Conservation (phyloP, 2,888 invertebrate genomes). For the Andrena fulva region DNA sequence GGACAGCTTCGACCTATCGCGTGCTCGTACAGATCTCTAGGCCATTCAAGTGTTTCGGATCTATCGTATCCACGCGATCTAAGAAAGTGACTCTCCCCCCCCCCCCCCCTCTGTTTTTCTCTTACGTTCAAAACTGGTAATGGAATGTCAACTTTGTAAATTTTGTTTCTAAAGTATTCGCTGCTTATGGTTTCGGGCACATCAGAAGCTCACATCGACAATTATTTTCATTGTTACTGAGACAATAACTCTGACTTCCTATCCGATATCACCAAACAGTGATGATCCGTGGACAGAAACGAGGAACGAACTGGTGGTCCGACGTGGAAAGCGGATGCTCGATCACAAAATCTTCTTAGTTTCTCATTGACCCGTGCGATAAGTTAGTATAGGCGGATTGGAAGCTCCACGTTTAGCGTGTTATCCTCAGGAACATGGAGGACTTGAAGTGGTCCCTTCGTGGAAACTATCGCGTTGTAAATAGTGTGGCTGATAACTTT, state of each 20-base stretch:
- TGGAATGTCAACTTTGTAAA: constrained; percentile 66
- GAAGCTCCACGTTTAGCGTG: constrained; percentile 36
- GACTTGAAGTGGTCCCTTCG: constrained; percentile 35
- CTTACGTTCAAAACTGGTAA: constrained; percentile 64
- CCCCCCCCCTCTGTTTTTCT: constrained; percentile 35
- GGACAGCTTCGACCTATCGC: constrained; percentile 44
- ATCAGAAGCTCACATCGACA: constrained; percentile 18
- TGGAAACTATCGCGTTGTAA: constrained; percentile 43
- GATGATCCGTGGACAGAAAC: constrained; percentile 29
- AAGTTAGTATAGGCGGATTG: constrained; percentile 44
- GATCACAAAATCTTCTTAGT: constrained; percentile 40
- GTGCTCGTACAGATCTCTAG: constrained; percentile 48
- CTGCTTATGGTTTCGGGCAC: constrained; percentile 41
- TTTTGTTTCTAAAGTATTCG: constrained; percentile 54
- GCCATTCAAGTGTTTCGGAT: constrained; percentile 54
- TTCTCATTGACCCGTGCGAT: constrained; percentile 43
- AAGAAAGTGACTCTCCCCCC: constrained; percentile 28
- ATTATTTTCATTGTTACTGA: constrained; percentile 36
- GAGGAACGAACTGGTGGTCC: constrained; percentile 33
- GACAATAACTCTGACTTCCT: constrained; percentile 46
- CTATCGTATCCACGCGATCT: constrained; percentile 42
- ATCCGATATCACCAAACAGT: constrained; percentile 29
- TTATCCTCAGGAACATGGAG: constrained; percentile 42
- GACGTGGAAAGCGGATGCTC: constrained; percentile 15
- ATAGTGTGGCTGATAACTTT: constrained; percentile 39